Evolutionary conservation across 2,888 invertebrate species (phyloP).

Genomic region (Scaptomyza cyrtandrae): DNA sequence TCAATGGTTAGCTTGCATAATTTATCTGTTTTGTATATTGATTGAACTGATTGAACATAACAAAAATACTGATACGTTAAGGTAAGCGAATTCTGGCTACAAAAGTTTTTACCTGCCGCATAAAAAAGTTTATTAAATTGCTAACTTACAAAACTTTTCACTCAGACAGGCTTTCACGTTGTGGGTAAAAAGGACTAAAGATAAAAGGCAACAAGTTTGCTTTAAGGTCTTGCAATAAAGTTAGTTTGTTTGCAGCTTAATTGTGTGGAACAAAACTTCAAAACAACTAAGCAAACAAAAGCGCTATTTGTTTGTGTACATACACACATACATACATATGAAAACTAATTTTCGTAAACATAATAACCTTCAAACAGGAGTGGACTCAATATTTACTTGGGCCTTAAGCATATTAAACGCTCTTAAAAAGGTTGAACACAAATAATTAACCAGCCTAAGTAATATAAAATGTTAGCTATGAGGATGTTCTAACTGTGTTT

Average conservation of each 20-base stretch:
- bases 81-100: not conserved
- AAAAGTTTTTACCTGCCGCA: constrained; percentile 4
- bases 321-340: not conserved
- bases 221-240: constrained; percentile 53
- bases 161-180: constrained; percentile 41
- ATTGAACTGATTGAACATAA: constrained; percentile 21
- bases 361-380: not conserved
- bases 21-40: constrained; percentile 54
- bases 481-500: not conserved
- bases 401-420: not conserved
- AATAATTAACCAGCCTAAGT: not conserved
- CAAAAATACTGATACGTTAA: not conserved
- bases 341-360: not conserved
- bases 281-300: constrained; percentile 42
- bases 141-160: constrained; percentile 59
- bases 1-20: constrained; percentile 54
- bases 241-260: constrained; percentile 70
- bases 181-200: constrained; percentile 3
- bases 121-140: constrained; percentile 47
- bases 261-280: constrained; percentile 52
- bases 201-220: constrained; percentile 66
- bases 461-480: not conserved
- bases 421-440: not conserved
- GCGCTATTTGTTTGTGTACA: constrained; percentile 13
- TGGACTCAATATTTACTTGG: not conserved